Evolutionary conservation across 2,888 invertebrate species (phyloP).

Genomic region (Brenthis hecate): DNA sequence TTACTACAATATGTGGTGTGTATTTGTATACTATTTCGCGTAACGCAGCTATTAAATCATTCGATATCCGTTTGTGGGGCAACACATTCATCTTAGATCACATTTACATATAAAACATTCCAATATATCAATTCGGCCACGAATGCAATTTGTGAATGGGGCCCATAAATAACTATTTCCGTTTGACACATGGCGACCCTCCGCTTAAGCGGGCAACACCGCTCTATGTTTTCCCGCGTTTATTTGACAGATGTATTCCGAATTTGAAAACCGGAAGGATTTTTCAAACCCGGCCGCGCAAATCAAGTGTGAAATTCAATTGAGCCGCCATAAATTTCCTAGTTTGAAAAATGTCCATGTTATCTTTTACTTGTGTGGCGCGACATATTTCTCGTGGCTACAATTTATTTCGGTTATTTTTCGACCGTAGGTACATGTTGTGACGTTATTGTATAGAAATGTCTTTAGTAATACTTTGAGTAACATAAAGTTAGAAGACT

Average conservation of each 20-base stretch:
- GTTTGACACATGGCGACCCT: conserved; percentile 78
- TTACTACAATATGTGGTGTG: not conserved
- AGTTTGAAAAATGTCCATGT: conserved; percentile 65
- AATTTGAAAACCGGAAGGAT: conserved; percentile 71
- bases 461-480: not conserved
- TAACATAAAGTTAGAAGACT: conserved; percentile 49
- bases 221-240: conserved; percentile 69
- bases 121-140: conserved; percentile 80
- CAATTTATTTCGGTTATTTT: conserved; percentile 19
- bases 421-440: not conserved
- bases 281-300: conserved; percentile 66
- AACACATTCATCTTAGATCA: conserved; percentile 69
- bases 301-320: conserved; percentile 82
- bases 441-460: not conserved
- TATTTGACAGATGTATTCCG: conserved; percentile 77
- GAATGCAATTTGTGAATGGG: conserved; percentile 81
- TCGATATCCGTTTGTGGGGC: conserved; percentile 70
- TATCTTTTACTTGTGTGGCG: conserved; percentile 27
- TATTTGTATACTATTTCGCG: conserved; percentile 17
- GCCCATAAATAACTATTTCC: conserved; percentile 80
- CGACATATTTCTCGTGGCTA: conserved; percentile 26
- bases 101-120: conserved; percentile 82
- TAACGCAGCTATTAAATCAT: conserved; percentile 61
- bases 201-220: conserved; percentile 59
- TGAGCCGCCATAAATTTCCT: conserved; percentile 71